Base-by-base conservation (phyloP, 2,797 vertebrate species). In the Melanotaenia pygmaea region DNA sequence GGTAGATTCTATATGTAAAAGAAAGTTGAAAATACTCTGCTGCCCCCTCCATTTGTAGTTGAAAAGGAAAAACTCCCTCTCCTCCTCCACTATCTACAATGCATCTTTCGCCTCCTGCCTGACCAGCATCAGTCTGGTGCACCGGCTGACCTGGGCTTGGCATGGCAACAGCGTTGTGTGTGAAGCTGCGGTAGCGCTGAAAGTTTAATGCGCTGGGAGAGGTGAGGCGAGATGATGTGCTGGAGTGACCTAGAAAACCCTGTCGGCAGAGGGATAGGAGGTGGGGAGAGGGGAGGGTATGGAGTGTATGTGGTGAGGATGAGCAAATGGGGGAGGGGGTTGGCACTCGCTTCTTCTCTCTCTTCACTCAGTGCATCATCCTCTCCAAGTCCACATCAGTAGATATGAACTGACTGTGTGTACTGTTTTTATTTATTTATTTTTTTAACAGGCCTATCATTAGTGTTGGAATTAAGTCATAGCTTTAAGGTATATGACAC, bases 211-310 rank as follows among this genome's bases (percentile, higher is more conserved):
- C 38, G 86, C 86, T 77, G 83, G 72, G 88, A 88, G 89, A 90
- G 88, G 88, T 86, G 87, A 90, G 86, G 88, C 71, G 72, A 81
- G 85, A 85, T 87, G 85, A 88, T 88, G 88, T 88, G 77, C 76
- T 35, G 63, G 83, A 79, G 80, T 94, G 94, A 94, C 93, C 94
- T 94, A 94, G 91, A 94, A 94, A 94, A 92, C 86, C 89, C 91
- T 90, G 86, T 70, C 14, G 79, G 88, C 80, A 9, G 67, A 65
- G 79, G 77, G 86, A 70, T 22, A 18, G 43, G 43, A 20, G 18
- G 40, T 16, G 35, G 37, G 58, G 38, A 7, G 37, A 37, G n/a
- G 43, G 78, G 64, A 76, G 70, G 59, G 66, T 64, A 22, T 61
- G 40, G 67, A 30, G 28, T 30, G 28, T 30, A 4, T 30, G 28